These are phyloP conservation scores for Coregonus clupeaformis DNA, from an alignment of 2,113 vertebrate genomes.

Conservation along the genomic window DNA sequence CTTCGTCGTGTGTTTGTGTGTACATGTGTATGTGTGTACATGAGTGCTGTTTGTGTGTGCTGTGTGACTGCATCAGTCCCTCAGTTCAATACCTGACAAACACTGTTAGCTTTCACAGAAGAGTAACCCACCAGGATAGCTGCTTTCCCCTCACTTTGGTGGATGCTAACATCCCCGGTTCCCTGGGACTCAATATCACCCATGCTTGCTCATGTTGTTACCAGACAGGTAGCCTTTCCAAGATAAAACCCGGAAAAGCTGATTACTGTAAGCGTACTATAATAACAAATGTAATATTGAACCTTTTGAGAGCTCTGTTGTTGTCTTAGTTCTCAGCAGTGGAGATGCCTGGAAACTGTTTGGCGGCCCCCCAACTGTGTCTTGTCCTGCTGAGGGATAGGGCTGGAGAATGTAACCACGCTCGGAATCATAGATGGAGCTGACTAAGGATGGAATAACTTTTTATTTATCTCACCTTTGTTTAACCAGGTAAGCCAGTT, in stretches of 20 bases:
- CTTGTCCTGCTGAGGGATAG: no score
- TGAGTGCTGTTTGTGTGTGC: background rate
- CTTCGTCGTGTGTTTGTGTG: no score
- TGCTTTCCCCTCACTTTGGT: constrained; percentile 29
- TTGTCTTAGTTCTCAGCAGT: background rate
- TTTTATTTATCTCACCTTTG: no score
- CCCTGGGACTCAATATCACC: constrained; percentile 44
- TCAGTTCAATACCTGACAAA: constrained; percentile 17
- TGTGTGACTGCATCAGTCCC: constrained; percentile 13
- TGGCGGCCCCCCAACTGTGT: no score
- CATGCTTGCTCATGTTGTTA: constrained; percentile 66
- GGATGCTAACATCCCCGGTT: constrained; percentile 32
- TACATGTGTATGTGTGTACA: background rate
- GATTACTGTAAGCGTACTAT: constrained; percentile 58
- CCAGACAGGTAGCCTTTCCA: constrained; percentile 53
- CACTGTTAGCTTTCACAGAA: constrained; percentile 52
- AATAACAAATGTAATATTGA: constrained; percentile 45
- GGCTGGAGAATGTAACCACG: no score
- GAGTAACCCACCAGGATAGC: constrained; percentile 40
- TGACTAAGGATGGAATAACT: no score
- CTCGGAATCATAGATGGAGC: no score
- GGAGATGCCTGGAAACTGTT: no score
- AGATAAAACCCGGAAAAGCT: constrained; percentile 63
- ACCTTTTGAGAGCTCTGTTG: background rate
- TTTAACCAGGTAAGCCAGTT: no score